Evolutionary conservation across 2,113 vertebrate species (phyloP), one percentile per base, ranked within the genome.

Genomic region (Xenotilapia caudafasciata): DNA sequence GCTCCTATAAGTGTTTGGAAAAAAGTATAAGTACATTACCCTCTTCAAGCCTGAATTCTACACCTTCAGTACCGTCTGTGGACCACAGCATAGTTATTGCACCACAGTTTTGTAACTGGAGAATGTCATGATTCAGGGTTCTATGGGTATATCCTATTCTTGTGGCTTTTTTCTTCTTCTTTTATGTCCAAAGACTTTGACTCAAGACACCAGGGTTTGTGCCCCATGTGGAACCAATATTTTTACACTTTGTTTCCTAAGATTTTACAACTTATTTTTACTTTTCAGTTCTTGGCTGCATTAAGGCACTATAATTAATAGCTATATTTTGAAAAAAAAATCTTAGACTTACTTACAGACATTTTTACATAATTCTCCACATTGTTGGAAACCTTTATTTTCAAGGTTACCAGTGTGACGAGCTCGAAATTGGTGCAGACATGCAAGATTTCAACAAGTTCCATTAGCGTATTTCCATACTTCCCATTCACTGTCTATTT

Each of bases 241-340:
- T 7, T 45, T 73, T 28, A 10, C 40, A 47, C 68, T 45, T 45
- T 23, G 21, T 26, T 45, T 73, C 40, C 38, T 26, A 45, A 17
- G 3, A 73, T 73, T 73, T 73, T 17, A 31, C 26, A 60, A 33
- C 28, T 19, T 62, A 62, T 33, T 62, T 62, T 62, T 47, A 47
- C 6, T 17, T 75, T 3, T 28, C 40, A 15, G 38, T 70, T 3
- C 2, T 42, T 70, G 38, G 21, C 38, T 26, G 21, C 38, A 45
- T 45, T 17, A 42, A 17, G 38, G 0, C 0, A 42, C 3, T 4
- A 10, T 6, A 73, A 73, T 45, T 2, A 15, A 42, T 45, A 73
- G 0, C 21, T 73, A 23, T 23, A 45, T 73, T 70, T 70, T 14
- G 2, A 23, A 26, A 65, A 42, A 62, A 19, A 17, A 3, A 15